Percentiles rank a stretch among this genome's conserved stretches.
Conservation (phyloP, 2,888 invertebrate species). For the Phyto melanocephala region DNA sequence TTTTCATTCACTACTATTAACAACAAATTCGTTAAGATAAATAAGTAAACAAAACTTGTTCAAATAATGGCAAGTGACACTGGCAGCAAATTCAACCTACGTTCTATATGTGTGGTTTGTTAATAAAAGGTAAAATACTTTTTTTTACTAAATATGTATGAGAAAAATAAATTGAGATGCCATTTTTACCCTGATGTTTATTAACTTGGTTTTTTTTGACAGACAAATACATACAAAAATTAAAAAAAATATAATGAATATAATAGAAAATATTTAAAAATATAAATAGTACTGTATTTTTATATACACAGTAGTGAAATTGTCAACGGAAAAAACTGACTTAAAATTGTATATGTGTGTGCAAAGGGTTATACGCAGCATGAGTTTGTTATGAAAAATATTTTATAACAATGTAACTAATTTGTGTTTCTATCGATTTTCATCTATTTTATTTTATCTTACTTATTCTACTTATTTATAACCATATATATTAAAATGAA, state of each 20-base stretch:
- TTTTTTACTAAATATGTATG: not conserved
- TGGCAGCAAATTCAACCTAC: not conserved
- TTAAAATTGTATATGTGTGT: slow-evolving; percentile 7
- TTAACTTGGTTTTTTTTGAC: slow-evolving; percentile 38
- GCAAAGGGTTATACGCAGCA: not conserved
- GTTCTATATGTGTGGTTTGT: not conserved
- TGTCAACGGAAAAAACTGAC: not conserved
- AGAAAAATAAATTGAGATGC: not conserved
- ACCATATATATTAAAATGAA: too few relatives aligned
- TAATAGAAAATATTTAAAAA: not conserved
- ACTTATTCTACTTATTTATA: too few relatives aligned
- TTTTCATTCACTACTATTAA: slow-evolving; percentile 21
- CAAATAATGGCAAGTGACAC: slow-evolving; percentile 11
- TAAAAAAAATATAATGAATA: slow-evolving; percentile 14
- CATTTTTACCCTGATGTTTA: slow-evolving; percentile 29
- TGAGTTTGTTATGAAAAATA: too few relatives aligned
- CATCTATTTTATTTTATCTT: too few relatives aligned
- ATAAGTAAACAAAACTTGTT: slow-evolving; percentile 1
- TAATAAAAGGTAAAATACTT: slow-evolving; percentile 25
- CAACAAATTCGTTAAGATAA: slow-evolving; percentile 24
- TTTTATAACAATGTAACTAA: too few relatives aligned
- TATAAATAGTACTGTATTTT: too few relatives aligned
- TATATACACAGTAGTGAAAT: too few relatives aligned
- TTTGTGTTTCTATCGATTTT: too few relatives aligned
- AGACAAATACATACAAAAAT: slow-evolving; percentile 12